A percentile compares a stretch with the other conserved stretches of the same genome.
Evolutionary conservation across 2,113 vertebrate species (phyloP).

Genomic region (Pelmatolapia mariae): DNA sequence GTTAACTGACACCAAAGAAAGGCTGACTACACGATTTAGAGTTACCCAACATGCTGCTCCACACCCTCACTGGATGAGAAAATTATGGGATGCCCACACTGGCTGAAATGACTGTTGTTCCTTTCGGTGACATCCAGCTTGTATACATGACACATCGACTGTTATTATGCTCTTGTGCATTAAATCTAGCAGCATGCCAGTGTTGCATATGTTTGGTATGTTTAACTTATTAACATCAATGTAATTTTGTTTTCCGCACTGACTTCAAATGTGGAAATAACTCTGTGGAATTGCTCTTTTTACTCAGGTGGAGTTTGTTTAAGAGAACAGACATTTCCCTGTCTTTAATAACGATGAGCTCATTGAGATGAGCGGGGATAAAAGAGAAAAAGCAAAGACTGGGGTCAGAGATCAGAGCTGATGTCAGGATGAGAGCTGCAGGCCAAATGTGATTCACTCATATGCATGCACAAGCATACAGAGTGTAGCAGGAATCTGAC

Average conservation of each 20-base stretch:
- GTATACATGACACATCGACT: background rate
- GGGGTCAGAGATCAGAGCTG: slow-evolving; percentile 23
- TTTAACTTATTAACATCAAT: background rate
- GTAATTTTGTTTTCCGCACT: background rate
- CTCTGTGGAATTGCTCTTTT: background rate
- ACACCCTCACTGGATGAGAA: slow-evolving; percentile 19
- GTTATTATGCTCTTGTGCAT: slow-evolving; percentile 1
- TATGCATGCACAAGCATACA: background rate
- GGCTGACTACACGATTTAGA: slow-evolving; percentile 2
- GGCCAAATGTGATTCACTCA: slow-evolving; percentile 7
- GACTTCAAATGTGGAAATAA: background rate
- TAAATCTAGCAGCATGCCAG: background rate
- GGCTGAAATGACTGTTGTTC: slow-evolving; percentile 22
- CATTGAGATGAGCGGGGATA: background rate
- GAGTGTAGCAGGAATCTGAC: background rate
- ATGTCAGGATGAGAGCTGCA: slow-evolving; percentile 6
- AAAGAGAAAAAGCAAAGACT: background rate
- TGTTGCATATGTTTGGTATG: background rate
- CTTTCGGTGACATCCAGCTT: slow-evolving; percentile 28
- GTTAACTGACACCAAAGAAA: slow-evolving; percentile 12
- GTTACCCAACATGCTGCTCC: background rate
- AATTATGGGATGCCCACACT: slow-evolving; percentile 29
- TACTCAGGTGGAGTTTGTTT: background rate
- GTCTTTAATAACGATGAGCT: background rate
- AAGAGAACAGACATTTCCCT: background rate